Evolutionary conservation across 2,888 invertebrate genomes (phyloP).

Genomic region (Pammene aurita): DNA sequence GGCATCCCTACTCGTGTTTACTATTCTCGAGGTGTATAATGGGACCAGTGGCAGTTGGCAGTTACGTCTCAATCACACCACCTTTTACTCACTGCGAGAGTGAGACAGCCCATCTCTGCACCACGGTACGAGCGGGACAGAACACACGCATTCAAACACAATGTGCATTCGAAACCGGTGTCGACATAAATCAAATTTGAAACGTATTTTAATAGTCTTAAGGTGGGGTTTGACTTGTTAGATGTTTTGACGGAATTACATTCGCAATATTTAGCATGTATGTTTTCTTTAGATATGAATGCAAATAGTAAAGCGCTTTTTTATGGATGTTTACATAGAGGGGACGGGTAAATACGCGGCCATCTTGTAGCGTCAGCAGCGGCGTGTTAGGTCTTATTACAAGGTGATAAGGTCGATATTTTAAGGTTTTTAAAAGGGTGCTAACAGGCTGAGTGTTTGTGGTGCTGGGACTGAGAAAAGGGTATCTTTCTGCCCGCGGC

Average conservation of each 20-base stretch:
- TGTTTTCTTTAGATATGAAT: constrained; percentile 84
- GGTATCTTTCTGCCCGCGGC: constrained; percentile 44
- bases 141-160: constrained; percentile 66
- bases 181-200: constrained; percentile 9
- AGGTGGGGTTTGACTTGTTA: constrained; percentile 47
- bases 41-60: constrained; percentile 82
- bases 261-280: constrained; percentile 79
- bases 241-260: constrained; percentile 54
- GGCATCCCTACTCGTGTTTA: constrained; percentile 64
- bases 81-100: constrained; percentile 75
- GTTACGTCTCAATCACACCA: constrained; percentile 81
- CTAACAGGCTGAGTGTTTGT: constrained; percentile 15
- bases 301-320: constrained; percentile 83
- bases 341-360: constrained; percentile 72
- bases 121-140: constrained; percentile 54
- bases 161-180: constrained; percentile 66
- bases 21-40: constrained; percentile 75
- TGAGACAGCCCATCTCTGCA: constrained; percentile 49
- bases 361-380: constrained; percentile 79
- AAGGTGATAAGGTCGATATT: background rate
- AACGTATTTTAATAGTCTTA: constrained; percentile 41
- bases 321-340: constrained; percentile 83
- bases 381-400: constrained; percentile 49
- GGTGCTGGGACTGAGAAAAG: constrained; percentile 40
- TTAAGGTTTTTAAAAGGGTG: background rate